Base-by-base conservation (phyloP, 2,797 vertebrate species). In the Acanthurus lineatus region DNA sequence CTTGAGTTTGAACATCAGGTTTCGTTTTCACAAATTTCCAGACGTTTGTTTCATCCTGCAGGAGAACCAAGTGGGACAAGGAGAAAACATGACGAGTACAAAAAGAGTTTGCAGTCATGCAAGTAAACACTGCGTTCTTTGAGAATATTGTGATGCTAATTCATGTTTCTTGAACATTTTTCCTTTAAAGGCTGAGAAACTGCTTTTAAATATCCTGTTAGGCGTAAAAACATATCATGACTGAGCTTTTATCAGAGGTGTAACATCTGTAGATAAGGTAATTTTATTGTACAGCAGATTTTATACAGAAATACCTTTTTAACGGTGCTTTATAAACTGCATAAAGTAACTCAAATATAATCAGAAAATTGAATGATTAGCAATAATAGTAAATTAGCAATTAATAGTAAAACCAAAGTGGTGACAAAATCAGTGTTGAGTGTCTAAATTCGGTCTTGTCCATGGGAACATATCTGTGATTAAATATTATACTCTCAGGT, bases 1-100 rank as follows among this genome's bases (percentile, higher is more conserved):
- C n/a, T 74, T 84, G 61, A 72, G 69, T 57, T 22, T 73, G 47
- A 83, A 66, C 63, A 35, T 73, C 48, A 32, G 44, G 57, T 72
- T 76, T 57, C 2, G 22, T 51, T 58, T 60, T 81, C 47, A 16
- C 25, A 38, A 51, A 73, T 32, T 70, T 16, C 20, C 11, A 20
- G 66, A 63, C 6, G 20, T 40, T 69, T 22, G 56, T 44, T 83
- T 81, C 59, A 61, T 44, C 56, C 54, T 42, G 59, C 52, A 10
- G 28, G 47, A 51, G 57, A 67, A 25, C 12, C 62, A 42, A 64
- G 54, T 25, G 69, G 66, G 80, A 83, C 9, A 2, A 1, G 5
- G 28, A 60, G 64, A n/a, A 60, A 78, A 52, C 20, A 52, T 5
- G 48, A 66, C 1, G 8, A 22, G 40, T 4, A 47, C 11, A 0